Evolutionary conservation across 2,113 vertebrate species (phyloP).

Genomic region (Apodemus speciosus): DNA sequence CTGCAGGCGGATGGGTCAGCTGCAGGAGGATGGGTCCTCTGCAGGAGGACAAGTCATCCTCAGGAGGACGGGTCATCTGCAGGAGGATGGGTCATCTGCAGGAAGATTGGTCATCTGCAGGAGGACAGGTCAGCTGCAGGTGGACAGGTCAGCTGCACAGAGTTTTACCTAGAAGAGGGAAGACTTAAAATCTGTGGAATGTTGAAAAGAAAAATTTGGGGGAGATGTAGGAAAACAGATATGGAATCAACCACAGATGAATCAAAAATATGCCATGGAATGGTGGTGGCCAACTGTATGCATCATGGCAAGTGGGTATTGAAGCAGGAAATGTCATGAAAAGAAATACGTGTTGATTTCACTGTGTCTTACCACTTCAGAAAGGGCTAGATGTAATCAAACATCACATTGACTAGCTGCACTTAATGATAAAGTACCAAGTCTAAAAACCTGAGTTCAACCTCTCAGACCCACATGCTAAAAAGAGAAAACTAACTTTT

Average conservation of each 20-base stretch:
- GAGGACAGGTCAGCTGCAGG: no score
- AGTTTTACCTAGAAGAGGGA: not conserved
- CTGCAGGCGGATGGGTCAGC: not conserved
- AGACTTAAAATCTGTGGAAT: not conserved
- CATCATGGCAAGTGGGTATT: not conserved
- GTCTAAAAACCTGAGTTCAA: not conserved
- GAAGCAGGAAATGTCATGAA: not conserved
- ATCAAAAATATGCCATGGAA: not conserved
- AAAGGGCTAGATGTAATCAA: not conserved
- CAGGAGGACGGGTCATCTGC: not conserved
- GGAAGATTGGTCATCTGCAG: not conserved
- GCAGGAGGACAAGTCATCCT: not conserved
- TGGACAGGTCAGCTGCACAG: no score
- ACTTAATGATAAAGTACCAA: slow-evolving; percentile 17
- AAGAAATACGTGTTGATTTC: not conserved
- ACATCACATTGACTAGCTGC: not conserved
- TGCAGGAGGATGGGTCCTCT: not conserved
- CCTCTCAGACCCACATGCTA: no score
- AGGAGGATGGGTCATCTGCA: not conserved
- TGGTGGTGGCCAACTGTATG: not conserved
- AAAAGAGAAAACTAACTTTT: no score
- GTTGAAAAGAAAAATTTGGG: not conserved
- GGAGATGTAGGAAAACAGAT: not conserved
- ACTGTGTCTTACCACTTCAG: not conserved
- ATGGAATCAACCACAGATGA: not conserved